Evolutionary conservation across 2,113 vertebrate species (phyloP).

Genomic region (Lagenorhynchus albirostris): DNA sequence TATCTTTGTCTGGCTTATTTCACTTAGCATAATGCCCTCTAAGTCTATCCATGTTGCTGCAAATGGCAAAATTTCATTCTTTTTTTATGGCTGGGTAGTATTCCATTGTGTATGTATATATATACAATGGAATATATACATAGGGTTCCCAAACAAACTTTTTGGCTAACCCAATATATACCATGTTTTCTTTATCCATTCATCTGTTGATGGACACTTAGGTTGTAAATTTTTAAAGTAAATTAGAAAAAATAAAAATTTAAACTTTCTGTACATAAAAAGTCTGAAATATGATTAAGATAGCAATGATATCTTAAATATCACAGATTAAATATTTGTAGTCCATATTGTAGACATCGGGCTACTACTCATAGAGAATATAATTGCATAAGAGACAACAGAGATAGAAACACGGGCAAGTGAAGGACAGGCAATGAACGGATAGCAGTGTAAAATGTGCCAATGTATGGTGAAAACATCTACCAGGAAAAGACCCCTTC

Average conservation of each 20-base stretch:
- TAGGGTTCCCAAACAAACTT: too few species aligned
- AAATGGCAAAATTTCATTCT: too few species aligned
- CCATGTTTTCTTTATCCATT: too few species aligned
- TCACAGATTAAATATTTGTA: background rate
- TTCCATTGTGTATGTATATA: too few species aligned
- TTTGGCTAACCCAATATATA: too few species aligned
- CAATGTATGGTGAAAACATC: background rate
- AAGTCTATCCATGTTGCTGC: too few species aligned
- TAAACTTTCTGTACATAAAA: background rate
- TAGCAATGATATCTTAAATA: background rate
- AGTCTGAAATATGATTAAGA: background rate
- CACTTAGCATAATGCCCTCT: too few species aligned
- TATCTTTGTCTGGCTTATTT: too few species aligned
- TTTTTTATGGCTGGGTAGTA: too few species aligned
- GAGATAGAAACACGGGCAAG: background rate
- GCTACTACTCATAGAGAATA: background rate
- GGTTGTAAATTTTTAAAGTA: too few species aligned
- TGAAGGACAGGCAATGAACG: background rate
- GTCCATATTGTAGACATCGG: background rate
- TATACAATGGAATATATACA: too few species aligned
- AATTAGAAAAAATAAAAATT: background rate
- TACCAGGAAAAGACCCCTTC: background rate
- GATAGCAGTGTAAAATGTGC: background rate
- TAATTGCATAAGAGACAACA: background rate
- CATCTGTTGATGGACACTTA: too few species aligned